Base-by-base conservation (phyloP, 2,888 invertebrate genomes). In the Drosophila robusta region DNA sequence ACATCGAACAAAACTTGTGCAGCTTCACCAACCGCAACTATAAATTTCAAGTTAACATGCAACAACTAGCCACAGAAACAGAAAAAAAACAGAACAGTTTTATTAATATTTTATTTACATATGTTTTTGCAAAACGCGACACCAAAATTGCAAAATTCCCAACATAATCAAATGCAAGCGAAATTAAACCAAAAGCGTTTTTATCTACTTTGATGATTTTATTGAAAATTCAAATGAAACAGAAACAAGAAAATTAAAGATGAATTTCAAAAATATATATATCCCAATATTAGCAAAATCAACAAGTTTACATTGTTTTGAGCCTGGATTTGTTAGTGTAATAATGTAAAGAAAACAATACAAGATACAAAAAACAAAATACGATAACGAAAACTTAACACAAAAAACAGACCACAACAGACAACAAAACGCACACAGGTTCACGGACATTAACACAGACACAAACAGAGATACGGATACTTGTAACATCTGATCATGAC, bases 291-390 rank as follows among this genome's bases (percentile, higher is more conserved):
- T 52, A 79, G 73, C 77, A 69, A 80, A 78, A 72, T 58, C 56
- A 58, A 66, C 65, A 70, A 85, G 67, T 58, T 71, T 75, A 76
- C 79, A 86, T 89, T 90, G 81, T 86, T 89, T 90, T 90, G 90
- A 90, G 90, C 90, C 90, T 90, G 90, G 90, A 91, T 90, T 90
- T 90, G 90, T 90, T 90, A 90, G 91, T 90, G 88, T 90, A 87
- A 81, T 76, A 87, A 88, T 87, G 72, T 65, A 78, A 79, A 84
- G 58, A 67, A 70, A 84, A 80, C 58, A 65, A 63, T 56, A 77
- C 63, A 72, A 65, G 62, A 63, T 58, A 77, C 66, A 72, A 65
- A 66, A 74, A 61, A 65, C 69, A 61, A 51, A 64, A 75, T 39
- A 70, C 52, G 46, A 77, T 61, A 56, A 70, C 36, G 12, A 49